Evolutionary conservation across 1,140 invertebrate genomes (phyloP).

Genomic region (Aphelenchoides avenae): DNA sequence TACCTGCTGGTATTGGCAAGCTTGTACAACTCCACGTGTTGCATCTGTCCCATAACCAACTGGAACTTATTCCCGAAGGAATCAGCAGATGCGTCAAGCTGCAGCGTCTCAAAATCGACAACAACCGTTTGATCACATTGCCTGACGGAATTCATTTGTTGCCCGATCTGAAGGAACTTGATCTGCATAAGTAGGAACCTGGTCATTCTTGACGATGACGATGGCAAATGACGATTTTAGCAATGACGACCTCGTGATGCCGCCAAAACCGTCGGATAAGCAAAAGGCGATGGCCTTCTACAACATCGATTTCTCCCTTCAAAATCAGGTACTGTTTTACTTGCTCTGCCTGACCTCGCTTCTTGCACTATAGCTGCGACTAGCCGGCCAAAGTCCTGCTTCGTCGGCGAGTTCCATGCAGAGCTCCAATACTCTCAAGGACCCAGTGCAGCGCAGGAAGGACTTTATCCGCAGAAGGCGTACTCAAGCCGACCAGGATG

Average conservation of each 20-base stretch:
- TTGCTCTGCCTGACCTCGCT: constrained; percentile 7
- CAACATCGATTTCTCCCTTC: constrained; percentile 96
- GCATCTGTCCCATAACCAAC: constrained; percentile 86
- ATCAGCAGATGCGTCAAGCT: constrained; percentile 90
- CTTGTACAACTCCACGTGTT: constrained; percentile 86
- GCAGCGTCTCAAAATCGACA: constrained; percentile 86
- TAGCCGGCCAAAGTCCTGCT: constrained; percentile 82
- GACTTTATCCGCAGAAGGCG: constrained; percentile 54
- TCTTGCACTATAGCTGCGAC: constrained; percentile 68
- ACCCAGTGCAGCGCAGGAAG: constrained; percentile 50
- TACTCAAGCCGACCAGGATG: constrained; percentile 52
- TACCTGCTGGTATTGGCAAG: constrained; percentile 89
- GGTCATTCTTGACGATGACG: not conserved
- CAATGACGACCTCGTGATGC: constrained; percentile 94
- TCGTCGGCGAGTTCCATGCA: constrained; percentile 64
- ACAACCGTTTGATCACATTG: constrained; percentile 87
- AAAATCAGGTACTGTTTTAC: constrained; percentile 63
- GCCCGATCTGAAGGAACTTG: constrained; percentile 69
- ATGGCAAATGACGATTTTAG: constrained; percentile 31
- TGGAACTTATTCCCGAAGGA: constrained; percentile 98
- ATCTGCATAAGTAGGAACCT: constrained; percentile 50
- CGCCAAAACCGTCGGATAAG: constrained; percentile 81
- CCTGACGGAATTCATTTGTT: constrained; percentile 94
- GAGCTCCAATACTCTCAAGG: constrained; percentile 18
- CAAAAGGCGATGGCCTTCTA: constrained; percentile 69